Conservation (phyloP, 2,113 vertebrate species). For the Stegostoma tigrinum region DNA sequence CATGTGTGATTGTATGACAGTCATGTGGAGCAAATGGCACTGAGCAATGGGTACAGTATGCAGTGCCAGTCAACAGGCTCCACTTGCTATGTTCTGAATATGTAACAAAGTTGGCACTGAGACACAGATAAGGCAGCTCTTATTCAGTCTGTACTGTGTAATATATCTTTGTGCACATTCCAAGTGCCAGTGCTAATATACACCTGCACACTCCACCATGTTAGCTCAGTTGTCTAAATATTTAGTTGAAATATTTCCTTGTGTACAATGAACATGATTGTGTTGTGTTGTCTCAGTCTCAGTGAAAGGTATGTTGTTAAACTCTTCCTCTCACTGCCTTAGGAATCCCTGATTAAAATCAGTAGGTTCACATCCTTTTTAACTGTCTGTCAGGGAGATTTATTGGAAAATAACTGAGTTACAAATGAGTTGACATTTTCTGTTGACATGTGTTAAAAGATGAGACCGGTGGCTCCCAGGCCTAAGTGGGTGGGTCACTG, state of each 20-base stretch:
- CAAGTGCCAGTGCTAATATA: neutral
- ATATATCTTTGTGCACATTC: neutral
- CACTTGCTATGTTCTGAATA: neutral
- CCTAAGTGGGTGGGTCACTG: constrained; percentile 16
- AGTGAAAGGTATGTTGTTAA: neutral
- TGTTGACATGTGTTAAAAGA: constrained; percentile 18
- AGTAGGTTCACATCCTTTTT: neutral
- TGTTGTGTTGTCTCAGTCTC: neutral
- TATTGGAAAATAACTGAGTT: constrained; percentile 30
- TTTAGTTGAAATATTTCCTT: constrained; percentile 29
- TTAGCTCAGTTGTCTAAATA: constrained; percentile 21
- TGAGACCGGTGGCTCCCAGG: neutral
- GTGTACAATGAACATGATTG: neutral
- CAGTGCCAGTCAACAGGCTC: neutral
- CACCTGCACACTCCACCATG: constrained; percentile 2
- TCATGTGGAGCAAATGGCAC: neutral
- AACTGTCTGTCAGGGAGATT: constrained; percentile 23
- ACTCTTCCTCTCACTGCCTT: constrained; percentile 1
- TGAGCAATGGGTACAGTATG: neutral
- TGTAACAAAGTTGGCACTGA: neutral
- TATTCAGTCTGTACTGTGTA: neutral
- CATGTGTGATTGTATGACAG: neutral
- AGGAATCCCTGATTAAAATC: constrained; percentile 24
- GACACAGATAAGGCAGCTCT: neutral
- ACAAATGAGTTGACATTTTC: constrained; percentile 16